These are phyloP conservation scores for Coenobita brevimanus DNA, from an alignment of 1,140 invertebrate genomes.

Conservation along the genomic window DNA sequence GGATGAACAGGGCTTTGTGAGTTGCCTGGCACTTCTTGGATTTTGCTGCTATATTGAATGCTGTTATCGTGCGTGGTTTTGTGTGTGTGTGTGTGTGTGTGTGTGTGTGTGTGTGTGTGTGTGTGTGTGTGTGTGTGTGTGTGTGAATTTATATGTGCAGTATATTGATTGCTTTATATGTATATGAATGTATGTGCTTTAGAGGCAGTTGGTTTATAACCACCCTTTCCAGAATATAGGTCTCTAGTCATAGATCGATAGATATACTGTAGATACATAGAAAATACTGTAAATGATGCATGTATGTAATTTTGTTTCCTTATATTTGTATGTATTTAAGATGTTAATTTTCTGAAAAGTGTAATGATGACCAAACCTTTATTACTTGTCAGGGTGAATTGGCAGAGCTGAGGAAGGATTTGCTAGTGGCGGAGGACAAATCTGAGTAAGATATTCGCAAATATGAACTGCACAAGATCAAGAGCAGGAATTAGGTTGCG, in stretches of 20 bases:
- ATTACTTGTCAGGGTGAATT: constrained; percentile 26
- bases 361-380: neutral
- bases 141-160: no score
- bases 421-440: constrained; percentile 37
- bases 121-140: neutral
- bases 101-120: neutral
- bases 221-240: no score
- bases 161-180: no score
- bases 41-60: no score
- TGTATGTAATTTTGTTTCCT: no score
- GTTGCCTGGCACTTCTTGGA: no score
- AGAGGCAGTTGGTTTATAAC: no score
- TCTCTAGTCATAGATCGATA: no score
- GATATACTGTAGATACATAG: neutral
- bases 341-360: neutral
- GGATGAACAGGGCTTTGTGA: no score
- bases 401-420: constrained; percentile 13
- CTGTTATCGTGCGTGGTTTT: neutral
- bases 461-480: constrained; percentile 50
- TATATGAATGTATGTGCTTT: no score
- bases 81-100: no score
- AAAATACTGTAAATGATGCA: neutral
- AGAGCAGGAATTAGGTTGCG: constrained; percentile 38
- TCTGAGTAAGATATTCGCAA: constrained; percentile 32
- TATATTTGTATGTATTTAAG: no score